Conservation (phyloP, 1,140 invertebrate species). For the Zaprionus inermis region DNA sequence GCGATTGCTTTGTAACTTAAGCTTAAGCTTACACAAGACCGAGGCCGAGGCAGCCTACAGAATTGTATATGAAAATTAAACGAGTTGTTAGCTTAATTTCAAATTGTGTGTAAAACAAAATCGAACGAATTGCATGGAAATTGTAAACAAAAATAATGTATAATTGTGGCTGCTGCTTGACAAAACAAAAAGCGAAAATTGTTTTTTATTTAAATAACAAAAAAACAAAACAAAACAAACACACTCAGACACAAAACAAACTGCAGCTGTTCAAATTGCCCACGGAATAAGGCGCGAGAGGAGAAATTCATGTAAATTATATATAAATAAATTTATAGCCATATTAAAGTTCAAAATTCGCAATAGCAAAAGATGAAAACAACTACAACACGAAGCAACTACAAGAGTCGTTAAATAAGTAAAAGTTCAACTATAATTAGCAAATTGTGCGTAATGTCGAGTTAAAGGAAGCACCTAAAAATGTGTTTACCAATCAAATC, state of each 20-base stretch:
- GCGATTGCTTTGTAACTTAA: constrained; percentile 48
- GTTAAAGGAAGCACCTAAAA: constrained; percentile 23
- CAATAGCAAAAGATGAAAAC: constrained; percentile 20
- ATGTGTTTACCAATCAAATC: constrained; percentile 30
- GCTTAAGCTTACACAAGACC: constrained; percentile 56
- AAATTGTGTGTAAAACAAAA: constrained; percentile 28
- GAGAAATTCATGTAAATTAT: constrained; percentile 26
- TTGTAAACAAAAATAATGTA: constrained; percentile 38
- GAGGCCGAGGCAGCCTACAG: constrained; percentile 14
- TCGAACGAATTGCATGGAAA: constrained; percentile 40
- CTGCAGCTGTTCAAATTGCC: constrained; percentile 36
- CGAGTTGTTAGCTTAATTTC: constrained; percentile 45
- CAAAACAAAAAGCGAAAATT: constrained; percentile 31
- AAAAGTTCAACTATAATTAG: constrained; percentile 50
- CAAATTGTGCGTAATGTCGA: constrained; percentile 39
- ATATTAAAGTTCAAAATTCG: constrained; percentile 49
- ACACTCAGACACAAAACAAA: constrained; percentile 19
- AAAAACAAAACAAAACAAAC: not conserved
- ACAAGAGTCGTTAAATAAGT: constrained; percentile 40
- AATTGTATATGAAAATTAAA: constrained; percentile 18
- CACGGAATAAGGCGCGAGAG: not conserved
- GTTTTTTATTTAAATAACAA: constrained; percentile 38
- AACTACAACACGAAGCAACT: constrained; percentile 18
- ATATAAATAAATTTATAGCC: constrained; percentile 46
- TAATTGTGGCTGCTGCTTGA: constrained; percentile 40